Evolutionary conservation across 2,113 vertebrate species (phyloP).

Genomic region (Typhlomys cinereus): DNA sequence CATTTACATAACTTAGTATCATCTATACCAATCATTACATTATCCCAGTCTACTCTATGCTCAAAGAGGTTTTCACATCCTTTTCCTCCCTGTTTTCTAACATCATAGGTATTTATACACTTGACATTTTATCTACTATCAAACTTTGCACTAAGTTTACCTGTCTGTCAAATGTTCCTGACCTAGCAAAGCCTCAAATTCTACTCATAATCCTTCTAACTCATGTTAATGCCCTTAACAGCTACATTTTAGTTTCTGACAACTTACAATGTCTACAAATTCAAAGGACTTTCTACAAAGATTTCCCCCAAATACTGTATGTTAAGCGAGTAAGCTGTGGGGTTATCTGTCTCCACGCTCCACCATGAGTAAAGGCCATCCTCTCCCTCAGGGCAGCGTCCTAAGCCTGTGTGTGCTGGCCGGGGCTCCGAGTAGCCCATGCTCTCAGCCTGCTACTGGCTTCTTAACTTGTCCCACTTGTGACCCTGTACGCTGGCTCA

Average conservation of each 20-base stretch:
- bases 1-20: neutral
- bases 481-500: neutral
- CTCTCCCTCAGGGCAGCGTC: neutral
- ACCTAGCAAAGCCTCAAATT: neutral
- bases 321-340: too few species aligned
- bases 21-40: neutral
- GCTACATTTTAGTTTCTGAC: neutral
- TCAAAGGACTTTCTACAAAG: neutral
- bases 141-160: constrained; percentile 22
- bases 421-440: neutral
- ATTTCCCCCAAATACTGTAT: neutral
- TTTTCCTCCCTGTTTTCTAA: neutral
- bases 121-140: constrained; percentile 23
- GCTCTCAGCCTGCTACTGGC: neutral
- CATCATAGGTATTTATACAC: neutral
- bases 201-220: neutral
- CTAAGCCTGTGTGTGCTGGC: neutral
- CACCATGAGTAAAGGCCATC: neutral
- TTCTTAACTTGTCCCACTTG: neutral
- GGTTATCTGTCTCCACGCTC: too few species aligned
- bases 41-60: neutral
- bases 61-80: neutral
- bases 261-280: neutral
- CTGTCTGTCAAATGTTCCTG: constrained; percentile 9
- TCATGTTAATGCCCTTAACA: neutral